phyloP scores from a whole-genome alignment of 2,113 vertebrate species.

The Oenanthe melanoleuca region DNA sequence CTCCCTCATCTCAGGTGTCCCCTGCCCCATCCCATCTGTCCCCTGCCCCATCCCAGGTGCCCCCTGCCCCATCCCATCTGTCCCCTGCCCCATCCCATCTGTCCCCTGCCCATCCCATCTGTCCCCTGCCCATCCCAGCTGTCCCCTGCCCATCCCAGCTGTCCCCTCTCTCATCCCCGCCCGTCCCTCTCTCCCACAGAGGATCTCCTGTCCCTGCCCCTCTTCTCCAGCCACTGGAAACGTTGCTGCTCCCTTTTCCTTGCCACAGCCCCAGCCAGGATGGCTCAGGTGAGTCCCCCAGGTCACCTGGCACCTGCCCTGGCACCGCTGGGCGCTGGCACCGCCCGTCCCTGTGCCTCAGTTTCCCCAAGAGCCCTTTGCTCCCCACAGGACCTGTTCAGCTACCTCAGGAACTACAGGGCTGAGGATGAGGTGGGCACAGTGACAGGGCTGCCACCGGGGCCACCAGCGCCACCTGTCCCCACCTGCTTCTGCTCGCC shows the following conservation, averaged over 20 bases:
- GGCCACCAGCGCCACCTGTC: not conserved
- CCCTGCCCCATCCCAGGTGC: no score
- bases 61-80: no score
- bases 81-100: not conserved
- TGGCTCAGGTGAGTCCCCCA: not conserved
- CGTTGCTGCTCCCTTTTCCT: not conserved
- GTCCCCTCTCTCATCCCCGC: no score
- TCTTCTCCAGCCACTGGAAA: not conserved
- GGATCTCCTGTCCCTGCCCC: fast-evolving
- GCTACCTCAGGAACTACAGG: fast-evolving
- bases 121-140: no score
- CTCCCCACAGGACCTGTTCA: not conserved
- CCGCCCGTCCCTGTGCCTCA: not conserved
- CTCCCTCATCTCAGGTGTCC: not conserved
- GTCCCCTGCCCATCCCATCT: fast-evolving
- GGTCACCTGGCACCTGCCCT: not conserved
- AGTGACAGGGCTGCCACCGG: fast-evolving
- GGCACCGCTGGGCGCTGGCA: fast-evolving
- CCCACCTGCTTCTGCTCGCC: not conserved
- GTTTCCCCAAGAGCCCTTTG: not conserved
- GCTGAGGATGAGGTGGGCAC: not conserved
- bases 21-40: no score
- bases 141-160: no score
- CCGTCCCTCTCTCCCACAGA: not conserved
- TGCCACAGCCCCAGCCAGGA: not conserved